Conservation (phyloP, 2,888 invertebrate species). For the Trileptium ribeirensis region DNA sequence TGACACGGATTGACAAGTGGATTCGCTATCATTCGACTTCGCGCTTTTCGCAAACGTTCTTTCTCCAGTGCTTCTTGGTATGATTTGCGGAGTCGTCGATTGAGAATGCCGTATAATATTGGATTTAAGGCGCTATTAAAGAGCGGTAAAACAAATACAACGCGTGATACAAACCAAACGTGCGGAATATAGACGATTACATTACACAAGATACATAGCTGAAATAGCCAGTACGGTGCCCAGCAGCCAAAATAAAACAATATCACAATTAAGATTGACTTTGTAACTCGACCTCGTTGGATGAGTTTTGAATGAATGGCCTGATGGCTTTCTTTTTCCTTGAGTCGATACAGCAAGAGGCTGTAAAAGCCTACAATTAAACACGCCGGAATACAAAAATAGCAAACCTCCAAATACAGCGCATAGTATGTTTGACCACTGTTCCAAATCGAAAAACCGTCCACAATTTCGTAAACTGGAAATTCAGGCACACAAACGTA, state of each 20-base stretch:
- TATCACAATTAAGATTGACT: conserved; percentile 15
- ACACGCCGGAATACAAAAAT: conserved; percentile 16
- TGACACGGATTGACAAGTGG: too few species aligned
- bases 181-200: conserved; percentile 16
- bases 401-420: not conserved
- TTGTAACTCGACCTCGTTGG: conserved; percentile 11
- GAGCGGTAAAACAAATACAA: conserved; percentile 53
- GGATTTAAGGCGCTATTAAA: conserved; percentile 26
- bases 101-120: conserved; percentile 26
- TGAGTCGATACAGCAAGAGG: not conserved
- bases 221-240: conserved; percentile 27
- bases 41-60: not conserved
- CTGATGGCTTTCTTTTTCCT: not conserved
- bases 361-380: conserved; percentile 21
- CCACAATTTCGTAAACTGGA: not conserved
- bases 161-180: conserved; percentile 52
- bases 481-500: conserved; percentile 10
- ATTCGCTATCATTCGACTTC: too few species aligned
- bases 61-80: conserved; percentile 29
- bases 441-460: conserved; percentile 5
- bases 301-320: not conserved
- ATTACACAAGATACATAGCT: not conserved
- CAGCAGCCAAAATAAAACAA: conserved; percentile 28
- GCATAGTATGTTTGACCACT: conserved; percentile 8
- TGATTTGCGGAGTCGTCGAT: conserved; percentile 49